Evolutionary conservation across 2,113 vertebrate species (phyloP).

Genomic region (Coracopsis vasa): DNA sequence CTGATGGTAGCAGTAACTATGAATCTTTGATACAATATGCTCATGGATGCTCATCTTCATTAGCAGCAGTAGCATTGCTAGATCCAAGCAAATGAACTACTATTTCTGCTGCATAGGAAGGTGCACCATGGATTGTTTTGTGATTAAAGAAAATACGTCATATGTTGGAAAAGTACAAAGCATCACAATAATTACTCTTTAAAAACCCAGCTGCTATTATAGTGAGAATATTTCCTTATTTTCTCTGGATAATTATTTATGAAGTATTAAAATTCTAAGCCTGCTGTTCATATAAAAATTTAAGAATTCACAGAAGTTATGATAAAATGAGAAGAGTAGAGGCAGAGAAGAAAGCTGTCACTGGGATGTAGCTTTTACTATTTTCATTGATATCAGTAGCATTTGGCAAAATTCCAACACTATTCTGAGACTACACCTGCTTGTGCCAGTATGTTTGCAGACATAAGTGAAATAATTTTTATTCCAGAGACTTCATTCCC

Average conservation of each 20-base stretch:
- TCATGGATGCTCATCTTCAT: not conserved
- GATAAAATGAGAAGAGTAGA: not conserved
- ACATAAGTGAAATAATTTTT: not conserved
- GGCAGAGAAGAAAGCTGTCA: not conserved
- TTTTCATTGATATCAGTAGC: not conserved
- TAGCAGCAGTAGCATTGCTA: not conserved
- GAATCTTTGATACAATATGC: not conserved
- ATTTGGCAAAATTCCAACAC: not conserved
- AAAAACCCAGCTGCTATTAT: not conserved
- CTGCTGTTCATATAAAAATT: not conserved
- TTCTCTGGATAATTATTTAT: not conserved
- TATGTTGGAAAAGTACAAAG: not conserved
- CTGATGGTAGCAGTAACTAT: not conserved
- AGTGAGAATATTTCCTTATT: not conserved
- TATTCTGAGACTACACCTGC: not conserved
- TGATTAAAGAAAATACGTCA: not conserved
- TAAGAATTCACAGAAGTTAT: not conserved
- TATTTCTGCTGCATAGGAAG: not conserved
- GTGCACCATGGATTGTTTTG: not conserved
- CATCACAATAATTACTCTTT: not conserved
- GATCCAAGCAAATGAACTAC: not conserved
- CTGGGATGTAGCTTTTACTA: not conserved
- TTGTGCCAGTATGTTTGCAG: not conserved
- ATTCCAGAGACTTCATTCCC: not conserved
- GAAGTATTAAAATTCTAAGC: not conserved